A percentile compares a stretch with the other conserved stretches of the same genome.
Evolutionary conservation across 2,797 vertebrate genomes (phyloP).

Genomic region (Bradypus variegatus): DNA sequence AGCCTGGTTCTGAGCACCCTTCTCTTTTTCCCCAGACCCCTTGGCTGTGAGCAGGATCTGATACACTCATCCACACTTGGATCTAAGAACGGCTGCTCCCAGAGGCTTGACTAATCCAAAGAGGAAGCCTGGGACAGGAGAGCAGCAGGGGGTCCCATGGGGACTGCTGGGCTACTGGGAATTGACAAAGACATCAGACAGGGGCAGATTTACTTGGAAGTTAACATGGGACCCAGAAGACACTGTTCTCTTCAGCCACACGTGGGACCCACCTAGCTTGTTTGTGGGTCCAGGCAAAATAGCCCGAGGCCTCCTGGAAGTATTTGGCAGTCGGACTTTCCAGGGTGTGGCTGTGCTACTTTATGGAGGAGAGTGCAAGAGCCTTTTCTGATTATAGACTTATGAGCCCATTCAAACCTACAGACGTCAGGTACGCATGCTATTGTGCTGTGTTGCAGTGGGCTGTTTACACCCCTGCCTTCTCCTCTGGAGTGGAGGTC

Average conservation of each 20-base stretch:
- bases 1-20: neutral
- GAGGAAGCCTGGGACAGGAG: neutral
- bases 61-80: neutral
- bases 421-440: rapidly evolving
- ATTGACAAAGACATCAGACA: neutral
- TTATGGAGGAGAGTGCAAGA: too few relatives aligned
- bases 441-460: rapidly evolving
- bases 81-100: neutral
- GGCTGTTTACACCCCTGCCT: neutral
- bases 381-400: neutral
- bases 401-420: neutral
- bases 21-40: neutral
- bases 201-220: neutral
- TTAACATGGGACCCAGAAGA: neutral
- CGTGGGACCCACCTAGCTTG: neutral
- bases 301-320: neutral
- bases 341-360: neutral
- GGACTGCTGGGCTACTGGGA: neutral
- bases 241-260: rapidly evolving
- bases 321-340: neutral
- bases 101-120: neutral
- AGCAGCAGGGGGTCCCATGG: neutral
- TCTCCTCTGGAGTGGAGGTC: neutral
- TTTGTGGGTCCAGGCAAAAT: rapidly evolving
- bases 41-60: neutral